Conservation (phyloP, 2,888 invertebrate species). For the Pseudanteris insignis region DNA sequence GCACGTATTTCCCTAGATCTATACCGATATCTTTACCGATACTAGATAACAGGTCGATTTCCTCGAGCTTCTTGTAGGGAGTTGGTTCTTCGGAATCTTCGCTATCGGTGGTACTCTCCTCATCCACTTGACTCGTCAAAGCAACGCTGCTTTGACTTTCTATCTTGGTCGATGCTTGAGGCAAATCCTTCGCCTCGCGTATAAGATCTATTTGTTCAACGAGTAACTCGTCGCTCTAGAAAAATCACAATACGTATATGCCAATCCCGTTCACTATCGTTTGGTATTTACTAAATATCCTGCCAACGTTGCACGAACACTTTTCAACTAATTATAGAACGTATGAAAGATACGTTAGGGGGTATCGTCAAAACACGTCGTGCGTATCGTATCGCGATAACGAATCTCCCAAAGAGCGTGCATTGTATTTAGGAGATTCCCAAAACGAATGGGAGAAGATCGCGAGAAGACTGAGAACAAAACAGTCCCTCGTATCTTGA, state of each 20-base stretch:
- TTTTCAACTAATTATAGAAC: too few species aligned
- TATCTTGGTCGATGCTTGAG: conserved; percentile 51
- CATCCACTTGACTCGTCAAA: conserved; percentile 46
- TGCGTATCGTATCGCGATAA: too few species aligned
- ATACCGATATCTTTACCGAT: conserved; percentile 61
- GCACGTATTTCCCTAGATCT: conserved; percentile 62
- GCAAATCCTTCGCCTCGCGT: conserved; percentile 58
- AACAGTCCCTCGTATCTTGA: conserved; percentile 13
- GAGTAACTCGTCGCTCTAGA: conserved; percentile 51
- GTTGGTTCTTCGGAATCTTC: conserved; percentile 50
- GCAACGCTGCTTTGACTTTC: conserved; percentile 47
- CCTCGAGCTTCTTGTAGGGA: conserved; percentile 59
- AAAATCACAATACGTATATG: too few species aligned
- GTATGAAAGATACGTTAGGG: too few species aligned
- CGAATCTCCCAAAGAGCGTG: too few species aligned
- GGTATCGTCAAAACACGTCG: too few species aligned
- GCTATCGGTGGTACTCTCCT: conserved; percentile 51
- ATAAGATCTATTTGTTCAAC: conserved; percentile 61
- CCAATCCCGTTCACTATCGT: too few species aligned
- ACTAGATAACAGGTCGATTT: conserved; percentile 62
- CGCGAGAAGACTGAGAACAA: conserved; percentile 5
- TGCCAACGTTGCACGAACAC: too few species aligned
- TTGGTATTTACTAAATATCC: too few species aligned
- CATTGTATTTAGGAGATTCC: too few species aligned
- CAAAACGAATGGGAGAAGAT: too few species aligned